These are phyloP conservation scores for Intellagama lesueurii DNA, from an alignment of 2,797 vertebrate genomes.

Conservation along the genomic window DNA sequence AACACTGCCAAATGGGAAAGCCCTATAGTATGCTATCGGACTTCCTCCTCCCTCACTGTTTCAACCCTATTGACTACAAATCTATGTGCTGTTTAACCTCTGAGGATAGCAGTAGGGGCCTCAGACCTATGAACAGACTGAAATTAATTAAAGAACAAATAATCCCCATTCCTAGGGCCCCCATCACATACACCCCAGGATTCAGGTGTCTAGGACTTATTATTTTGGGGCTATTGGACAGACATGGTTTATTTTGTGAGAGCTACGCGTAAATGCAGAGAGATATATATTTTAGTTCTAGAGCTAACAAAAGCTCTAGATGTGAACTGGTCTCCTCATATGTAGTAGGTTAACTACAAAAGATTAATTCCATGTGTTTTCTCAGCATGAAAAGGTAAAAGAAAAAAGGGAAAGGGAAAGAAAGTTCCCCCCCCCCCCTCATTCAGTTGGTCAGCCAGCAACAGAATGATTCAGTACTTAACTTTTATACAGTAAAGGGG, in stretches of 20 bases:
- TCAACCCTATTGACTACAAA: background rate
- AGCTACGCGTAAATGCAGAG: no score
- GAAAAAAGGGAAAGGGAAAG: no score
- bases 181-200: background rate
- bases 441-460: background rate
- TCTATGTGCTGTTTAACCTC: background rate
- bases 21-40: background rate
- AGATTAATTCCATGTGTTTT: background rate
- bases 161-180: background rate
- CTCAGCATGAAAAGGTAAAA: background rate
- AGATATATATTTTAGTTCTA: background rate
- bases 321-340: no score
- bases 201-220: background rate
- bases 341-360: no score
- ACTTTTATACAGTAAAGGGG: background rate
- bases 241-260: no score
- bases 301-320: background rate
- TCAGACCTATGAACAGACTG: background rate
- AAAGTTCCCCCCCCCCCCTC: no score
- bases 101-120: background rate
- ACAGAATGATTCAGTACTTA: background rate
- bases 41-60: background rate
- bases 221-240: background rate
- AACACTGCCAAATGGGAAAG: background rate
- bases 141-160: background rate